Conservation (phyloP, 2,113 vertebrate genomes). For the Acanthisitta chloris region DNA sequence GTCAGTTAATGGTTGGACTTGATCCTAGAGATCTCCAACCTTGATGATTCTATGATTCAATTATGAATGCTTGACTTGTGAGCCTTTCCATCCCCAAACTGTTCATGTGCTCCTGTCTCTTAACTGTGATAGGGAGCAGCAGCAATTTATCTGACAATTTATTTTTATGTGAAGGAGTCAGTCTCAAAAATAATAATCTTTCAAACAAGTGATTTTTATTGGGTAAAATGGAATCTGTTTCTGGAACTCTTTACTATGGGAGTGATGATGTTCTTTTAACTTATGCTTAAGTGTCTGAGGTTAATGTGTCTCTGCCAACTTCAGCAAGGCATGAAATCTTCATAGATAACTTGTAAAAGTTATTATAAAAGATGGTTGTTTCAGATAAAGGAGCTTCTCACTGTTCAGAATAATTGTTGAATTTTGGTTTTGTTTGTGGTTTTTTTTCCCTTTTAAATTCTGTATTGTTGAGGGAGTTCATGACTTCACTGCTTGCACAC, state of each 20-base stretch:
- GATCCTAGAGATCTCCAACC: too few species aligned
- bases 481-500: neutral
- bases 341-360: neutral
- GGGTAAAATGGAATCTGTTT: neutral
- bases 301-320: neutral
- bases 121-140: neutral
- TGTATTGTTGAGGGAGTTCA: neutral
- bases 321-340: neutral
- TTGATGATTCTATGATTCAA: too few species aligned
- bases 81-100: neutral
- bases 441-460: neutral
- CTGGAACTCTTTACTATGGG: neutral
- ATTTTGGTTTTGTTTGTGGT: accelerated
- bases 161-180: neutral
- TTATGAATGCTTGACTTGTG: accelerated
- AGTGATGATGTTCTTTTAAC: neutral
- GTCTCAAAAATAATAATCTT: neutral
- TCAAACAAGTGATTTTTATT: neutral
- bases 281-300: neutral
- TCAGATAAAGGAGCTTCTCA: neutral
- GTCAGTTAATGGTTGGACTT: too few species aligned
- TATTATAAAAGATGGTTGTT: neutral
- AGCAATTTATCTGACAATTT: neutral
- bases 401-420: neutral
- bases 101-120: neutral